These are phyloP conservation scores for Philereme transversata DNA, from an alignment of 2,888 invertebrate genomes.

Conservation along the genomic window DNA sequence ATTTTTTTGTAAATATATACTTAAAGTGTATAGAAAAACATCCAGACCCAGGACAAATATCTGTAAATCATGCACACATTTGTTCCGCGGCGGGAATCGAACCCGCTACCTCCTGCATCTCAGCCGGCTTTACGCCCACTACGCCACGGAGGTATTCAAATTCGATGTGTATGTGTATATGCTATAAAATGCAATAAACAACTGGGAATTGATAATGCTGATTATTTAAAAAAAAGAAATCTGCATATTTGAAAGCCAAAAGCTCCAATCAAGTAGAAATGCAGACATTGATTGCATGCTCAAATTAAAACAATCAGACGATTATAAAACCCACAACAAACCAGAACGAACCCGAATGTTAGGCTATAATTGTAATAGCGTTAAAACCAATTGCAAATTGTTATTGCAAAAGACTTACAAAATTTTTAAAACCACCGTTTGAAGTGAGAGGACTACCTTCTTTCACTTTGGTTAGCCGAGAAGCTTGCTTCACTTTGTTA, in stretches of 20 bases:
- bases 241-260: not conserved
- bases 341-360: conserved; percentile 15
- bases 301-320: conserved; percentile 13
- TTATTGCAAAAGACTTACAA: conserved; percentile 23
- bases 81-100: too few relatives aligned
- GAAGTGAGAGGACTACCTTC: conserved; percentile 33
- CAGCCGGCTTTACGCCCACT: too few relatives aligned
- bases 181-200: too few relatives aligned
- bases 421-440: conserved; percentile 33
- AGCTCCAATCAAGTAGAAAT: not conserved
- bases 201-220: too few relatives aligned
- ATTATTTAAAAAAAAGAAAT: too few relatives aligned
- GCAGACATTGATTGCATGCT: not conserved
- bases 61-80: too few relatives aligned
- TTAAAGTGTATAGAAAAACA: too few relatives aligned
- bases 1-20: too few relatives aligned
- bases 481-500: conserved; percentile 31
- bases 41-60: too few relatives aligned
- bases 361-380: conserved; percentile 17
- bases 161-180: too few relatives aligned
- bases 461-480: conserved; percentile 36
- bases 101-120: too few relatives aligned
- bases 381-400: conserved; percentile 21
- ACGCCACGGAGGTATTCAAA: too few relatives aligned
- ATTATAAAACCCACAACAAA: conserved; percentile 13